Conservation (phyloP, 2,888 invertebrate species). For the Pheosia tremula region DNA sequence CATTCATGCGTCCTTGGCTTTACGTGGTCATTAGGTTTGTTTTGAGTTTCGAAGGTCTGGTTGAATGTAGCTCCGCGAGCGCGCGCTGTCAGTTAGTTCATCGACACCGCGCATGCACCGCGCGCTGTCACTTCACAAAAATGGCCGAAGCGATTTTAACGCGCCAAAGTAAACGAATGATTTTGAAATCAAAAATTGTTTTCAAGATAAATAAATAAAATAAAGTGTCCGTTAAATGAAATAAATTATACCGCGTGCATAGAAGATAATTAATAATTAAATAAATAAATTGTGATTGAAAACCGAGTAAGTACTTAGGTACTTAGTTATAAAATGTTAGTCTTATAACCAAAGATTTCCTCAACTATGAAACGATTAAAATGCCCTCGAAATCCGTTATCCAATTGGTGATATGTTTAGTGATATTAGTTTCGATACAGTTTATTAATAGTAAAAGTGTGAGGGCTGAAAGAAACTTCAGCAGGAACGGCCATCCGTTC, state of each 20-base stretch:
- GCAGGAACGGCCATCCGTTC: conserved; percentile 44
- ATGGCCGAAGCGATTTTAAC: conserved; percentile 55
- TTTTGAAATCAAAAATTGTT: conserved; percentile 19
- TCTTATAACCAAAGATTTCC: conserved; percentile 50
- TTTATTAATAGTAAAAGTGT: conserved; percentile 47
- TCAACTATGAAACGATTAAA: conserved; percentile 69
- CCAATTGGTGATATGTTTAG: conserved; percentile 39
- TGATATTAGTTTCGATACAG: conserved; percentile 50
- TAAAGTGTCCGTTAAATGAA: not conserved
- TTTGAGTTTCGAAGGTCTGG: too few relatives aligned
- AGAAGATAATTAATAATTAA: too few relatives aligned
- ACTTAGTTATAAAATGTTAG: too few relatives aligned
- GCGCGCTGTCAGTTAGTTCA: conserved; percentile 40
- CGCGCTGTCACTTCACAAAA: conserved; percentile 38
- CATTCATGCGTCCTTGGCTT: too few relatives aligned
- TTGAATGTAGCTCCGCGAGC: not conserved
- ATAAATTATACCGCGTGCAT: too few relatives aligned
- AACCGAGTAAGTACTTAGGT: too few relatives aligned
- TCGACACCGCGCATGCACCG: conserved; percentile 63
- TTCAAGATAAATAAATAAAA: not conserved
- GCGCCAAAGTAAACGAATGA: conserved; percentile 56
- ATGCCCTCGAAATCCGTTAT: conserved; percentile 62
- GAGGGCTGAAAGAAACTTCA: conserved; percentile 38
- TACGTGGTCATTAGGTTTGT: too few relatives aligned
- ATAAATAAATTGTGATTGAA: too few relatives aligned